These are phyloP conservation scores for Tringa solitaria DNA, from an alignment of 2,113 vertebrate species.

Conservation along the genomic window DNA sequence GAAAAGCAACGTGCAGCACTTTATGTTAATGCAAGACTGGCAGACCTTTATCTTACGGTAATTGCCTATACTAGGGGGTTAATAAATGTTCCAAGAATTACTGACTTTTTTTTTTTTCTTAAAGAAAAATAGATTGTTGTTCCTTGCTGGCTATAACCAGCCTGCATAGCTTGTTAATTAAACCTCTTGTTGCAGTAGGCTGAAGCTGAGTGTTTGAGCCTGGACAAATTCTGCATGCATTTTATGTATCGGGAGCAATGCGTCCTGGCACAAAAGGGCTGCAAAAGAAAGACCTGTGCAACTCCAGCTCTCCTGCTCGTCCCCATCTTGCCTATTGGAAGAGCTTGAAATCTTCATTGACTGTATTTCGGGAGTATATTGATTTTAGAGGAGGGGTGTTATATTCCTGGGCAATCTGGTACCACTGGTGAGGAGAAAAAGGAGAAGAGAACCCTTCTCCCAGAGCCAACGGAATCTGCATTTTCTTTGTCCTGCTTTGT, in stretches of 20 bases:
- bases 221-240: neutral
- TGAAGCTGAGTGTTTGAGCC: neutral
- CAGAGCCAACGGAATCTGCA: neutral
- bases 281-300: neutral
- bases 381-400: neutral
- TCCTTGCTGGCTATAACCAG: conserved; percentile 31
- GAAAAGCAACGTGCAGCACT: conserved; percentile 59
- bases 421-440: neutral
- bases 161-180: conserved; percentile 49
- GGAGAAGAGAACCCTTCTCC: neutral
- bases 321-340: fast-evolving
- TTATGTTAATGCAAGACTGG: conserved; percentile 68
- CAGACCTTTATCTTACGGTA: conserved; percentile 68
- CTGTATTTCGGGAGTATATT: neutral
- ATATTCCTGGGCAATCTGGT: neutral
- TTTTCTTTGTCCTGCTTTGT: neutral
- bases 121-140: conserved; percentile 43
- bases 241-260: fast-evolving
- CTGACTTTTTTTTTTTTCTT: conserved; percentile 55
- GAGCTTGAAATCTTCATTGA: neutral
- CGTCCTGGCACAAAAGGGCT: neutral
- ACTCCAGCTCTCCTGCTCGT: neutral
- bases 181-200: conserved; percentile 24
- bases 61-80: conserved; percentile 64
- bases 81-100: conserved; percentile 71